These are phyloP conservation scores for Agriopis leucophaearia DNA, from an alignment of 2,888 invertebrate species.

Conservation along the genomic window DNA sequence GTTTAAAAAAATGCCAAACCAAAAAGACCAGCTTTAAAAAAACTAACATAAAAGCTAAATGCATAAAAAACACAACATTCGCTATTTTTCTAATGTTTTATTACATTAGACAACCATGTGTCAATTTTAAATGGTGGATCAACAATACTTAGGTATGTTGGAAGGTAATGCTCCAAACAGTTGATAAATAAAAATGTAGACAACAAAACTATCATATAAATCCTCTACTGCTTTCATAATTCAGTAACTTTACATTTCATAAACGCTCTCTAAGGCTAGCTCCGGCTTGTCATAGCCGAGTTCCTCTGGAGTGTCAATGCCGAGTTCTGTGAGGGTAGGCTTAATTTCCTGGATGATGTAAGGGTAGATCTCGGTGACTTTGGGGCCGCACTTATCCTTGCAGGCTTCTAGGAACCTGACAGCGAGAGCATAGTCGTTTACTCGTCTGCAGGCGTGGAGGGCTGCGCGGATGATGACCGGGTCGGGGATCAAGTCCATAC, in stretches of 20 bases:
- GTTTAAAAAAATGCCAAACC: too few relatives aligned
- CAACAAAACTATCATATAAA: slow-evolving; percentile 79
- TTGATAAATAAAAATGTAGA: slow-evolving; percentile 70
- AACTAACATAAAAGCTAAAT: too few relatives aligned
- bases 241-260: slow-evolving; percentile 85
- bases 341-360: slow-evolving; percentile 95
- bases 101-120: slow-evolving; percentile 71
- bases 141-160: slow-evolving; percentile 56
- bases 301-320: slow-evolving; percentile 97
- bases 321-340: slow-evolving; percentile 97
- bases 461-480: slow-evolving; percentile 95
- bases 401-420: slow-evolving; percentile 97
- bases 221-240: slow-evolving; percentile 72
- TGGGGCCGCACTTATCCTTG: slow-evolving; percentile 94
- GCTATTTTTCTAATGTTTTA: slow-evolving; percentile 62
- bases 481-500: slow-evolving; percentile 97
- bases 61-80: background rate
- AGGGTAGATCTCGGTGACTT: slow-evolving; percentile 92
- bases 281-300: slow-evolving; percentile 99
- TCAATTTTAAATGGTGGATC: slow-evolving; percentile 62
- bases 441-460: slow-evolving; percentile 95
- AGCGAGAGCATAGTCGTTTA: slow-evolving; percentile 97
- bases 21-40: too few relatives aligned
- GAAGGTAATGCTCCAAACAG: slow-evolving; percentile 62
- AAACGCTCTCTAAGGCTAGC: slow-evolving; percentile 92